Evolutionary conservation across 2,797 vertebrate species (phyloP).

Genomic region (Bucorvus abyssinicus): DNA sequence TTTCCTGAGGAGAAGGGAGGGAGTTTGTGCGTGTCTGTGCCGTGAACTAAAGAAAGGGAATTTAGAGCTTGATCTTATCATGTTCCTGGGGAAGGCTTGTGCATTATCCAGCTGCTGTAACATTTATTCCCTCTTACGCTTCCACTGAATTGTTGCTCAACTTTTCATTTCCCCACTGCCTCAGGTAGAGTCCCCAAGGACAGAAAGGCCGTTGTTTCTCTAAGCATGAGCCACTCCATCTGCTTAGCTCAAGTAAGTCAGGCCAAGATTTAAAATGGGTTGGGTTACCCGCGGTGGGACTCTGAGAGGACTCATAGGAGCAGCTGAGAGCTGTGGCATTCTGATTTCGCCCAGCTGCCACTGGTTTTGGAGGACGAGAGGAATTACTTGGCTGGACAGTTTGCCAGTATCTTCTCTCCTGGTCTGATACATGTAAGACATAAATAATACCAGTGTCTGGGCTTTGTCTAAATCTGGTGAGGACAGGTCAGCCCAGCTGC

Average conservation of each 20-base stretch:
- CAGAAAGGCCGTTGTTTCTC: neutral
- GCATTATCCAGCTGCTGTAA: neutral
- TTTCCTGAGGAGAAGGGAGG: conserved; percentile 54
- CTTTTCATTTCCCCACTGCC: neutral
- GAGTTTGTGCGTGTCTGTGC: neutral
- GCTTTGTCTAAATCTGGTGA: neutral
- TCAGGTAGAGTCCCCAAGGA: neutral
- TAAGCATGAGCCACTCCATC: neutral
- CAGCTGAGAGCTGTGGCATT: neutral
- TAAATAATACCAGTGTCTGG: neutral
- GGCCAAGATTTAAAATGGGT: neutral
- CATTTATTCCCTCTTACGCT: neutral
- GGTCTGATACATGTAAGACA: neutral
- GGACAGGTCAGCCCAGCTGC: neutral
- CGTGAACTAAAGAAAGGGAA: conserved; percentile 36
- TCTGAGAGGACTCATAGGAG: neutral
- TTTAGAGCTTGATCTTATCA: neutral
- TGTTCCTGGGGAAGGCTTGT: neutral
- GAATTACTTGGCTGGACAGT: neutral
- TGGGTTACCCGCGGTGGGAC: neutral
- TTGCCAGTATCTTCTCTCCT: neutral
- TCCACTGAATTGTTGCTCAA: neutral
- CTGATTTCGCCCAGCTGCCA: neutral
- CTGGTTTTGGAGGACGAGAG: neutral
- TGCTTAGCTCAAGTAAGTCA: neutral